Base-by-base conservation (phyloP, 2,797 vertebrate genomes). In the Ctenopoma multispine region DNA sequence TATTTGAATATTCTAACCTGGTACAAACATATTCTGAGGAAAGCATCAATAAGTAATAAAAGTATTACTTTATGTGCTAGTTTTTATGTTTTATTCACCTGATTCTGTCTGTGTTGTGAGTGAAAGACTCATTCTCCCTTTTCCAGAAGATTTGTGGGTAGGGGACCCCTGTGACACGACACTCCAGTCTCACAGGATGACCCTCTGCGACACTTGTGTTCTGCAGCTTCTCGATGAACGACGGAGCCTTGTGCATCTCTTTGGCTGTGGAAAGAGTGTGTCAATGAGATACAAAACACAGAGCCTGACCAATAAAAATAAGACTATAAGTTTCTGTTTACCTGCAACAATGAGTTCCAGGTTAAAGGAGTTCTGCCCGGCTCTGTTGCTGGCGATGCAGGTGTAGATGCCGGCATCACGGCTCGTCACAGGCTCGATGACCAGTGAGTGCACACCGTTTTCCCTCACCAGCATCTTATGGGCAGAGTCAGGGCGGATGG, bases 101-200 rank as follows among this genome's bases (percentile, higher is more conserved):
- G 92, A 99, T 94, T 90, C 97, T 93, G 84, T 99, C 98, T 3
- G 98, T 99, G 94, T 97, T 98, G 90, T 98, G 96, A 21, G 96
- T 99, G 71, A 99, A 94, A 0, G 98, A 99, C 73, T 99, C 98
- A 0, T 99, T 99, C 91, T 99, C 98, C 75, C 96, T 96, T 87
- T 99, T 99, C 98, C 98, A 99, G 81, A 99, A 99, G 92, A 99
- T 99, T 65, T 99, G 97, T 14, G 98, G 98, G 13, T 94, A 94
- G 0, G 98, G 98, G 17, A 95, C 95, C 0, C 95, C 98, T 0
- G 86, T 92, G 63, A 99, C 96, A 0, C 96, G 96, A 63, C 98
- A 98, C 89, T 99, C 97, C 87, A 99, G 86, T 29, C 98, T 90
- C 74, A 99, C 97, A 0, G 98, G 98, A 82, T 97, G 97, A 64